phyloP scores from a whole-genome alignment of 2,888 invertebrate species.

The Xanthostigma xanthostigma region DNA sequence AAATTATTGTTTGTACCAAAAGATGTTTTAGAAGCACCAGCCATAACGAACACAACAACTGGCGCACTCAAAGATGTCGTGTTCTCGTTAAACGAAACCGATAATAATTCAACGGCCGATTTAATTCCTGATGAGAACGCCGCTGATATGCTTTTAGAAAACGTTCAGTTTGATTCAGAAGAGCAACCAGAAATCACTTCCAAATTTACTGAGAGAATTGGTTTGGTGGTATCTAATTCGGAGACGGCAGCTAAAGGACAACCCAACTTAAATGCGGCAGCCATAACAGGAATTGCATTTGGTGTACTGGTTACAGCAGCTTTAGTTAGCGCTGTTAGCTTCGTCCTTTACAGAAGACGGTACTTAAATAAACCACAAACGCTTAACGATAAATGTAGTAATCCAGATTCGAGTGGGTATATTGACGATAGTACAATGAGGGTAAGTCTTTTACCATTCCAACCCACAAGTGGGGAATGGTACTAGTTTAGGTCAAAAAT shows the following conservation, averaged over 20 bases:
- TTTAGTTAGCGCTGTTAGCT: slow-evolving; percentile 47
- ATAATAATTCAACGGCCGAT: neutral
- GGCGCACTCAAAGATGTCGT: no score
- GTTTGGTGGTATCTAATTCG: slow-evolving; percentile 17
- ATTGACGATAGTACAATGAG: slow-evolving; percentile 75
- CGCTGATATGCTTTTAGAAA: no score
- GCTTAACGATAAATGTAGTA: slow-evolving; percentile 65
- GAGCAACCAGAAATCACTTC: no score
- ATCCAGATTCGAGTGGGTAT: slow-evolving; percentile 75
- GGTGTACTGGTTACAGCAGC: slow-evolving; percentile 48
- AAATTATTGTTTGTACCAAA: no score
- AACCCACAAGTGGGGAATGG: no score
- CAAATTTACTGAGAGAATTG: neutral
- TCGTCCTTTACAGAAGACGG: slow-evolving; percentile 52
- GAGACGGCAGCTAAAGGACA: slow-evolving; percentile 21
- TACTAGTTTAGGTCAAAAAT: no score
- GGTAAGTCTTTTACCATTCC: slow-evolving; percentile 51
- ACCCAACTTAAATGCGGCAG: slow-evolving; percentile 35
- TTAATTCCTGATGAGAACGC: neutral
- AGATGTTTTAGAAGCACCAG: no score
- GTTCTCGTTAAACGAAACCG: no score
- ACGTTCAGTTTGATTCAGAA: no score
- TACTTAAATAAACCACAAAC: slow-evolving; percentile 74
- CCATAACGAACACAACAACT: no score
- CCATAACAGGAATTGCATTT: slow-evolving; percentile 54